phyloP scores from a whole-genome alignment of 2,113 vertebrate species.

The Vulpes lagopus region DNA sequence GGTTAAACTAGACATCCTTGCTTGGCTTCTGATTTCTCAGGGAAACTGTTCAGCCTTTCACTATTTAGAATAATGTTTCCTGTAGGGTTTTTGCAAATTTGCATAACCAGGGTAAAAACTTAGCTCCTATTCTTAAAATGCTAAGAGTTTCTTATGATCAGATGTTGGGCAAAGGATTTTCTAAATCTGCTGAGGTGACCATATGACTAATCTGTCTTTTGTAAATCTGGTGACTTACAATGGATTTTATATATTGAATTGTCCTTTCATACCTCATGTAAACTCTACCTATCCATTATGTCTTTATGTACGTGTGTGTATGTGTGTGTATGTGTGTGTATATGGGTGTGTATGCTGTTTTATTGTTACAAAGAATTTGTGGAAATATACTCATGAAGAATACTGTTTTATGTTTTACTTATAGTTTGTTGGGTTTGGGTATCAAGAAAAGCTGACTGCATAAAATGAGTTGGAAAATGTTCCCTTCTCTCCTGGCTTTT shows the following conservation, averaged over 20 bases:
- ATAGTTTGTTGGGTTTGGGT: not conserved
- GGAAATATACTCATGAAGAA: not conserved
- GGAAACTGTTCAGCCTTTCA: not conserved
- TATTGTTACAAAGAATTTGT: not conserved
- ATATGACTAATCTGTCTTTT: not conserved
- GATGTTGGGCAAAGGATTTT: not conserved
- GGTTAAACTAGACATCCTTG: not conserved
- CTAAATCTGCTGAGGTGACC: not conserved
- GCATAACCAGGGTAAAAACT: not conserved
- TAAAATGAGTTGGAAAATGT: not conserved
- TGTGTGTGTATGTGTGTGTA: too few species aligned
- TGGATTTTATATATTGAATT: not conserved
- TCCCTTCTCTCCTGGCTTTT: not conserved
- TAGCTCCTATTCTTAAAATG: not conserved
- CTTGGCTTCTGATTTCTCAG: not conserved
- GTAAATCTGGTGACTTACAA: not conserved
- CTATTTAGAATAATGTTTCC: not conserved
- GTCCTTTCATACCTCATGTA: not conserved
- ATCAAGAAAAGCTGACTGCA: not conserved
- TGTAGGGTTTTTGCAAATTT: not conserved
- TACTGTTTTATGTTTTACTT: not conserved
- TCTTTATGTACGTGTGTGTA: too few species aligned
- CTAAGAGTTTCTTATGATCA: not conserved
- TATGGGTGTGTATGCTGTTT: not conserved
- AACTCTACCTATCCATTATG: not conserved